Evolutionary conservation across 2,113 vertebrate genomes (phyloP).

Genomic region (Sapayoa aenigma): DNA sequence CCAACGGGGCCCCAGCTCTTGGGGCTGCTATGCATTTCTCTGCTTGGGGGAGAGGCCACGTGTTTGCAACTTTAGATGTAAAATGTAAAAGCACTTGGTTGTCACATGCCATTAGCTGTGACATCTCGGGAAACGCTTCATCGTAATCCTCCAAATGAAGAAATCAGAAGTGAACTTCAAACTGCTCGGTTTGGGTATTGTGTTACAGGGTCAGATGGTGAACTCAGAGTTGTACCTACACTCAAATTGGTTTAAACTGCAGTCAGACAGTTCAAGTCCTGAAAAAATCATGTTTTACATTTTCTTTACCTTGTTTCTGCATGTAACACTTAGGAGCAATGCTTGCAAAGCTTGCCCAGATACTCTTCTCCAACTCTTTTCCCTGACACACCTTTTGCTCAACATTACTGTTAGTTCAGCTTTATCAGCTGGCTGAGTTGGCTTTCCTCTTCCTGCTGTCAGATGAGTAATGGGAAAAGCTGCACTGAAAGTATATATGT

Average conservation of each 20-base stretch:
- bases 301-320: background rate
- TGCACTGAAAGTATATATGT: fast-evolving
- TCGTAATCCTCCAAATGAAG: conserved; percentile 52
- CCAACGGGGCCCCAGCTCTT: background rate
- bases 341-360: background rate
- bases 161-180: conserved; percentile 55
- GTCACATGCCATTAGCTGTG: conserved; percentile 54
- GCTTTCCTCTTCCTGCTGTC: background rate
- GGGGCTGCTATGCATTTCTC: background rate
- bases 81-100: background rate
- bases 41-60: conserved; percentile 1
- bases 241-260: conserved; percentile 44
- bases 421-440: background rate
- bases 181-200: background rate
- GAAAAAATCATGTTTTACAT: background rate
- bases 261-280: background rate
- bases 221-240: background rate
- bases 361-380: background rate
- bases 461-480: background rate
- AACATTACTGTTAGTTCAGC: background rate
- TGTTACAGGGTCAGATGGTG: conserved; percentile 15
- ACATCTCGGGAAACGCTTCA: conserved; percentile 49
- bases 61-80: conserved; percentile 26
- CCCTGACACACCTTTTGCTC: background rate
- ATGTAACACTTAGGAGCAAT: background rate